These are phyloP conservation scores for Hypolimnas misippus DNA, from an alignment of 2,888 invertebrate species.

Conservation along the genomic window DNA sequence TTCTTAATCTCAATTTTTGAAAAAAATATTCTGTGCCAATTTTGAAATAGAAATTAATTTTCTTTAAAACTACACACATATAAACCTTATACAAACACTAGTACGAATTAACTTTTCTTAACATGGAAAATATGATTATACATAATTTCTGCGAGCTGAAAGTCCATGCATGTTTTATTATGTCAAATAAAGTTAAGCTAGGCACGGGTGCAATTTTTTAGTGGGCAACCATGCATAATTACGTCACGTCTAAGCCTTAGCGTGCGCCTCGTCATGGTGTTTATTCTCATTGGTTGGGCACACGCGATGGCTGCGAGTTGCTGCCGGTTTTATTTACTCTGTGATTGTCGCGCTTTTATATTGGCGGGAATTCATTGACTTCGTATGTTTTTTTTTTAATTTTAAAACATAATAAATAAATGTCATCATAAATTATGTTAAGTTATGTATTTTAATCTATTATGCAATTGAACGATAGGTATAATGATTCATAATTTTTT, in stretches of 20 bases:
- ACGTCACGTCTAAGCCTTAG: conserved; percentile 20
- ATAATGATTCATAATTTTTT: too few species aligned
- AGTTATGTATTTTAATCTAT: too few species aligned
- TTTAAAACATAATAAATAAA: not conserved
- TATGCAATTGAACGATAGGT: too few species aligned
- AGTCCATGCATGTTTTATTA: not conserved
- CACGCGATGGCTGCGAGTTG: conserved; percentile 38
- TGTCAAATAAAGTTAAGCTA: not conserved
- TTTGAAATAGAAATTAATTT: too few species aligned
- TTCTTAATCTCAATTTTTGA: too few species aligned
- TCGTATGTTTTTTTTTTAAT: not conserved
- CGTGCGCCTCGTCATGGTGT: conserved; percentile 29
- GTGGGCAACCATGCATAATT: conserved; percentile 4
- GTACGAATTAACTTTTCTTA: too few species aligned
- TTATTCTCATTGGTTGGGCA: conserved; percentile 32
- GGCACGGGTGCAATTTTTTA: conserved; percentile 7
- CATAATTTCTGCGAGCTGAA: not conserved
- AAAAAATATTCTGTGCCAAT: too few species aligned
- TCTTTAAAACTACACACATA: too few species aligned
- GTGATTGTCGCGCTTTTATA: conserved; percentile 18
- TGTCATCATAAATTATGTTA: too few species aligned
- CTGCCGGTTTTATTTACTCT: conserved; percentile 13
- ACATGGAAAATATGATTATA: too few species aligned
- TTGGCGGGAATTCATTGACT: conserved; percentile 4
- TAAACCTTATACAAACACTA: too few species aligned